Conservation (phyloP, 2,888 invertebrate species). For the Marasmarcha lunaedactyla region DNA sequence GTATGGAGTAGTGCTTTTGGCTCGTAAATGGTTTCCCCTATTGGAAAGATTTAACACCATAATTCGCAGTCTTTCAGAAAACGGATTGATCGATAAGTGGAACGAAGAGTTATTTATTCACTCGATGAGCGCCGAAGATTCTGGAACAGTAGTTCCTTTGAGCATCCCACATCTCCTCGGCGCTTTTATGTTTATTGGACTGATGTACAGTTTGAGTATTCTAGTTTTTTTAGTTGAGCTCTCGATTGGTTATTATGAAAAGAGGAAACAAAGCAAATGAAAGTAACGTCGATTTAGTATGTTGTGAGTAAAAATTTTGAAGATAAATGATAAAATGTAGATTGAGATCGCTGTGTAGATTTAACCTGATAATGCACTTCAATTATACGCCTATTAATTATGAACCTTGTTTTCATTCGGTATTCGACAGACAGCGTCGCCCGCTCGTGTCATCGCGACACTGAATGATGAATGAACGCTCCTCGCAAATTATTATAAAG, state of each 20-base stretch:
- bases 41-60: conserved; percentile 49
- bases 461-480: too few species aligned
- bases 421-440: too few species aligned
- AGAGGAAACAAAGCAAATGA: not conserved
- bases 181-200: conserved; percentile 55
- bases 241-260: conserved; percentile 11
- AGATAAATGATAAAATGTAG: too few species aligned
- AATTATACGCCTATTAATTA: too few species aligned
- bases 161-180: conserved; percentile 53
- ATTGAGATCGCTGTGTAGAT: too few species aligned
- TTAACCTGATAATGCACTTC: too few species aligned
- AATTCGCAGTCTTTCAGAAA: conserved; percentile 57
- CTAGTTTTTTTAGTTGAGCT: conserved; percentile 46
- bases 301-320: too few species aligned
- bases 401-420: too few species aligned
- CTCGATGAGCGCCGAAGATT: conserved; percentile 25
- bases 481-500: too few species aligned
- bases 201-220: conserved; percentile 45
- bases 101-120: conserved; percentile 50
- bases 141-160: conserved; percentile 40
- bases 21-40: conserved; percentile 60
- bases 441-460: too few species aligned
- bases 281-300: too few species aligned
- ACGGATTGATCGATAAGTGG: conserved; percentile 63
- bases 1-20: conserved; percentile 56